These are phyloP conservation scores for Tetanocera ferruginea DNA, from an alignment of 2,888 invertebrate genomes.

Conservation along the genomic window DNA sequence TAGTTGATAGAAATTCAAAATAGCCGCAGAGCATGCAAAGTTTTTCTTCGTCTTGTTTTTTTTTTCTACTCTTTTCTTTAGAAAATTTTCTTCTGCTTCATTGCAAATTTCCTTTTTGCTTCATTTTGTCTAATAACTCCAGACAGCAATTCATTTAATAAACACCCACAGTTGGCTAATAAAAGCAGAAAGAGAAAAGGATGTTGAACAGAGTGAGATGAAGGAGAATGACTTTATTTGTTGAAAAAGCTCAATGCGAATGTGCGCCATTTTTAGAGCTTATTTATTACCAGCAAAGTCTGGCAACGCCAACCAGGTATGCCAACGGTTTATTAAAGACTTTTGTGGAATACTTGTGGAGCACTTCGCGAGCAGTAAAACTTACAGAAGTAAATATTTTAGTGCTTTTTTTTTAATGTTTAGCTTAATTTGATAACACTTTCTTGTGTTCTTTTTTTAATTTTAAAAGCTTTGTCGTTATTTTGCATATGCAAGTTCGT, in stretches of 20 bases:
- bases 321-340: background rate
- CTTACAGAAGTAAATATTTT: too few relatives aligned
- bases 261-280: background rate
- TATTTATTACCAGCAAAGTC: background rate
- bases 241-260: background rate
- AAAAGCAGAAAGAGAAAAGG: background rate
- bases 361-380: too few relatives aligned
- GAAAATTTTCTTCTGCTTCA: background rate
- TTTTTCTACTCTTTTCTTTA: background rate
- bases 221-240: background rate
- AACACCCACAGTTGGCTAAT: background rate
- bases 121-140: constrained; percentile 1
- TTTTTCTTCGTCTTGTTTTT: background rate
- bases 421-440: too few relatives aligned
- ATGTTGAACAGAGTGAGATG: background rate
- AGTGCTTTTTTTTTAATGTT: too few relatives aligned
- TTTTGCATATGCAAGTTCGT: too few relatives aligned
- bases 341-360: background rate
- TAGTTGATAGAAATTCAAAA: too few relatives aligned
- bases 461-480: too few relatives aligned
- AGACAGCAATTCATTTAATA: background rate
- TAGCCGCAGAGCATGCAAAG: background rate
- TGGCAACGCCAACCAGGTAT: constrained; percentile 3
- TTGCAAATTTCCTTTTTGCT: background rate
- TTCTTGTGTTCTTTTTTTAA: too few relatives aligned